A percentile compares a stretch with the other conserved stretches of the same genome.
phyloP scores from a whole-genome alignment of 2,113 vertebrate genomes.

The Ptilonorhynchus violaceus region DNA sequence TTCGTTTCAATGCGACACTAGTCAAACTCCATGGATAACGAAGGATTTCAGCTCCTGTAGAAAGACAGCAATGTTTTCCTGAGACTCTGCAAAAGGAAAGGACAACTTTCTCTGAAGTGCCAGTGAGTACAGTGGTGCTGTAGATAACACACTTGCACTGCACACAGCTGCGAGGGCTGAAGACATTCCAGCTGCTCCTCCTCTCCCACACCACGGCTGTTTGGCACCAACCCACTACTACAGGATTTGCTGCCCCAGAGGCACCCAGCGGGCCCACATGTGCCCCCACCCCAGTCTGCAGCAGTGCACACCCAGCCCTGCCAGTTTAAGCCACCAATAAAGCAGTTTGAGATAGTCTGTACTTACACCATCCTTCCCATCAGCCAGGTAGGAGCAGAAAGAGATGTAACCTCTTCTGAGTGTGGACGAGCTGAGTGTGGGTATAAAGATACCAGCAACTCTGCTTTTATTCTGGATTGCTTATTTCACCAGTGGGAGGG shows the following conservation, averaged over 20 bases:
- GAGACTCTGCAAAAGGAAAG: not conserved
- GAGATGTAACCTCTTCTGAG: not conserved
- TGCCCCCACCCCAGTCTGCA: not conserved
- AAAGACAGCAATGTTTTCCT: not conserved
- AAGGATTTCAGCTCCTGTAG: not conserved
- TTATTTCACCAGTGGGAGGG: not conserved
- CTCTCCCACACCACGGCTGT: not conserved
- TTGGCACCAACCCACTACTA: not conserved
- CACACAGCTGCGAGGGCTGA: not conserved
- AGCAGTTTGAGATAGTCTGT: not conserved
- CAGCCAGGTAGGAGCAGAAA: not conserved
- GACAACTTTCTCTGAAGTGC: not conserved
- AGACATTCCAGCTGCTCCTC: not conserved
- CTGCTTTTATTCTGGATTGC: not conserved
- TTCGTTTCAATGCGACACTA: not conserved
- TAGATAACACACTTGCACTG: rapidly evolving
- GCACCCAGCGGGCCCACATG: rapidly evolving
- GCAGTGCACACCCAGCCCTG: not conserved
- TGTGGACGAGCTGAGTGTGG: not conserved
- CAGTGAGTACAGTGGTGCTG: not conserved
- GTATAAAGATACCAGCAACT: not conserved
- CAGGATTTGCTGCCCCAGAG: not conserved
- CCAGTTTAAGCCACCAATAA: not conserved
- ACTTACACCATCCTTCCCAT: not conserved
- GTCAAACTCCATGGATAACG: not conserved